Evolutionary conservation across 2,888 invertebrate species (phyloP).

Genomic region (Metacarcinus magister): DNA sequence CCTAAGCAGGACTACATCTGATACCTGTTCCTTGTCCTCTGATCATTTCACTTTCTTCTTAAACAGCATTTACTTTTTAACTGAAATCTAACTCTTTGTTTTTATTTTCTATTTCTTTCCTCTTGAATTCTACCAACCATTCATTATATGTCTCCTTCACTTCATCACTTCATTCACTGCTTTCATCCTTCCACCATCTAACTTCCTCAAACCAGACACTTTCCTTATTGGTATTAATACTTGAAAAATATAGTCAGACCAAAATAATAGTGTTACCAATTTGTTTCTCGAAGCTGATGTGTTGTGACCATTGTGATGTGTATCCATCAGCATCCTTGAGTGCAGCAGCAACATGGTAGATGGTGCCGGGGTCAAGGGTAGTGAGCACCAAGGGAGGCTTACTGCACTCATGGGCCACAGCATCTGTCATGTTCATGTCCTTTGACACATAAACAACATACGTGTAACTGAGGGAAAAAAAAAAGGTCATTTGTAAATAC

Average conservation of each 20-base stretch:
- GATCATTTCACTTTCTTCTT: too few relatives aligned
- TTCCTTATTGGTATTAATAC: neutral
- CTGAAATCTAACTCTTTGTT: too few relatives aligned
- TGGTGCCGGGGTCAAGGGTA: slow-evolving; percentile 82
- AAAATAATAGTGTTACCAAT: slow-evolving; percentile 79
- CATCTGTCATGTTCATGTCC: slow-evolving; percentile 86
- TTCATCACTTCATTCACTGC: too few relatives aligned
- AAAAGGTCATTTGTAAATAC: neutral
- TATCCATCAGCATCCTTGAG: slow-evolving; percentile 84
- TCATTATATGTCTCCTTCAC: too few relatives aligned
- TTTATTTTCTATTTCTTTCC: too few relatives aligned
- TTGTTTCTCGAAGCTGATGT: slow-evolving; percentile 83
- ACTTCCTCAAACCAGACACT: neutral
- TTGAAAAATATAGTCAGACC: too few relatives aligned
- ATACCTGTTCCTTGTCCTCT: too few relatives aligned
- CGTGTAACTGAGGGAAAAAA: slow-evolving; percentile 56
- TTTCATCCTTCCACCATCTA: too few relatives aligned
- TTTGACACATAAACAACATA: slow-evolving; percentile 87
- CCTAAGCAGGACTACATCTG: too few relatives aligned
- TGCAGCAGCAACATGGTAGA: slow-evolving; percentile 84
- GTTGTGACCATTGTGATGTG: slow-evolving; percentile 83
- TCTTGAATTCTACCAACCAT: too few relatives aligned
- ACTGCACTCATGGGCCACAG: slow-evolving; percentile 85
- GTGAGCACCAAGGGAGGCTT: slow-evolving; percentile 83
- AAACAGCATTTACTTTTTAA: too few relatives aligned